These are phyloP conservation scores for Pteromalus puparum DNA, from an alignment of 1,140 invertebrate species.

Conservation along the genomic window DNA sequence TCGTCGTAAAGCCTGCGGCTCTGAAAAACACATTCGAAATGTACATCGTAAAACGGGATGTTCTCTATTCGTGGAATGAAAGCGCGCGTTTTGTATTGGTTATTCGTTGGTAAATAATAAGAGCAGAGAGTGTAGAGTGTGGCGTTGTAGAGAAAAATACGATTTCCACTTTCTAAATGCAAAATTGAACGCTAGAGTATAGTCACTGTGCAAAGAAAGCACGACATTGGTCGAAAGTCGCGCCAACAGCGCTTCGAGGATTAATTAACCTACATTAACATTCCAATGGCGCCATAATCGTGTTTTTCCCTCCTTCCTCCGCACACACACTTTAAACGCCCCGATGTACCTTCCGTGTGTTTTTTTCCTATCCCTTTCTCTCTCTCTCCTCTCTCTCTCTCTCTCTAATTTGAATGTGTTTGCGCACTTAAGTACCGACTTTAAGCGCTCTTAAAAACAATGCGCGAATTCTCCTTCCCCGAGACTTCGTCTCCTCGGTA, in stretches of 20 bases:
- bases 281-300: background rate
- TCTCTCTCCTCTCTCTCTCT: no score
- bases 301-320: background rate
- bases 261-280: background rate
- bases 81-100: background rate
- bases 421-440: background rate
- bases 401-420: background rate
- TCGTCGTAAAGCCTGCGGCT: background rate
- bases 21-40: background rate
- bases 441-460: background rate
- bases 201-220: no score
- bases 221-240: background rate
- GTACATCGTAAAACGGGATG: background rate
- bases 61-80: background rate
- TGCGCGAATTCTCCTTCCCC: background rate
- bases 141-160: no score
- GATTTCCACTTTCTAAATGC: no score
- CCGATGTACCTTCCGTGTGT: no score
- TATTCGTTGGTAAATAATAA: background rate
- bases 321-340: background rate
- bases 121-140: no score
- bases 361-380: no score
- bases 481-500: background rate
- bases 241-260: background rate
- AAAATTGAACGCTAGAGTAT: no score